These are phyloP conservation scores for Cephalopachus bancanus DNA, from an alignment of 2,797 vertebrate genomes.

Conservation along the genomic window DNA sequence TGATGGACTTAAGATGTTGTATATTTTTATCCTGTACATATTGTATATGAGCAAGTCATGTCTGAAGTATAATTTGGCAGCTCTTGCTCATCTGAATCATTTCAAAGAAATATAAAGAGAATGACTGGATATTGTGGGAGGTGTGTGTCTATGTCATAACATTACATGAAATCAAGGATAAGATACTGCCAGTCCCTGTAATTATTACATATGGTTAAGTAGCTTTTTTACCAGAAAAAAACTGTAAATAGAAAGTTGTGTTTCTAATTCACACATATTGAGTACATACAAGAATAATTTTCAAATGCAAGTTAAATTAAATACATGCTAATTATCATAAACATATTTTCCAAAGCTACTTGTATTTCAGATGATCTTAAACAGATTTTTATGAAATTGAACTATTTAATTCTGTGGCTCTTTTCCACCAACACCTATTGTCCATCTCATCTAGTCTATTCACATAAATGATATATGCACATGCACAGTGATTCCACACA, in stretches of 20 bases:
- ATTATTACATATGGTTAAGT: not conserved
- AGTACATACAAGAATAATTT: conserved; percentile 8
- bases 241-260: not conserved
- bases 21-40: not conserved
- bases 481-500: not conserved
- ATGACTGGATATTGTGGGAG: not conserved
- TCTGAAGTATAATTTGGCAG: conserved; percentile 29
- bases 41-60: not conserved
- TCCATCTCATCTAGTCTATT: not conserved
- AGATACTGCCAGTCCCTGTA: not conserved
- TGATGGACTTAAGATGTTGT: conserved; percentile 23
- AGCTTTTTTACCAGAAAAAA: not conserved
- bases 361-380: conserved; percentile 31
- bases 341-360: not conserved
- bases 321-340: not conserved
- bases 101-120: conserved; percentile 40
- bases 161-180: not conserved
- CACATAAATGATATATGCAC: not conserved
- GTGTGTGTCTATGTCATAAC: not conserved
- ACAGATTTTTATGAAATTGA: not conserved
- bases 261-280: not conserved
- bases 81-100: not conserved
- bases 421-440: not conserved
- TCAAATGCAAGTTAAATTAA: not conserved
- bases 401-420: not conserved